Base-by-base conservation (phyloP, 2,888 invertebrate species). In the Lithophane semibrunnea region DNA sequence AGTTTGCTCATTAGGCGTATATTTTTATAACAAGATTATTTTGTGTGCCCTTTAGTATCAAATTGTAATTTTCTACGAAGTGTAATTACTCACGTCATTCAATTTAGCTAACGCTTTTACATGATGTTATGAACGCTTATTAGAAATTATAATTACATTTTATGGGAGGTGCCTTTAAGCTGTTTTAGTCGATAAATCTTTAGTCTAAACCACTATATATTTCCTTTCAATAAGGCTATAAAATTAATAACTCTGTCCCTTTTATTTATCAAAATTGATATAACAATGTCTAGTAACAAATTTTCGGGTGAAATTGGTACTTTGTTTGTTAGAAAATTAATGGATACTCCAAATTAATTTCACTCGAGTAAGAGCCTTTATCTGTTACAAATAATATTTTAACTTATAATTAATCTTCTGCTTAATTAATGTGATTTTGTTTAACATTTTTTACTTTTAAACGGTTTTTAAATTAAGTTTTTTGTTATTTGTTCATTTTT, bases 291-390 rank as follows among this genome's bases (percentile, higher is more conserved):
- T 82, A 83, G 84, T 87, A 86, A 88, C 81, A 82, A 87, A 90
- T 91, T 92, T 90, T 85, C 79, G 85, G 84, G 79, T 82, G 81
- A 90, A 90, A 92, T 91, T 89, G 90, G 88, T 90, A 90, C 88
- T 92, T 90, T 90, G 86, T 92, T 90, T 90, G 85, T 83, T 77
- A 75, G 86, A 89, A 91, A 92, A 93, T 93, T 93, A 91, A 93
- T 93, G 91, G 90, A 88, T 89, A 89, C 88, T 89, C 87, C 84
- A 91, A 90, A 92, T 92, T 93, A 93, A 93, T 93, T 91, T 90
- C 89, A 88, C 87, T 82, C 81, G 83, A 87, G 88, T 85, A 77
- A 79, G 73, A 75, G 78, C 88, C 88, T 89, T 88, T 90, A 88
- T 87, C 88, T 86, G 81, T 83, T 73, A 81, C 83, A 84, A 90